These are phyloP conservation scores for Danio jaintianensis DNA, from an alignment of 2,797 vertebrate genomes.

Conservation along the genomic window DNA sequence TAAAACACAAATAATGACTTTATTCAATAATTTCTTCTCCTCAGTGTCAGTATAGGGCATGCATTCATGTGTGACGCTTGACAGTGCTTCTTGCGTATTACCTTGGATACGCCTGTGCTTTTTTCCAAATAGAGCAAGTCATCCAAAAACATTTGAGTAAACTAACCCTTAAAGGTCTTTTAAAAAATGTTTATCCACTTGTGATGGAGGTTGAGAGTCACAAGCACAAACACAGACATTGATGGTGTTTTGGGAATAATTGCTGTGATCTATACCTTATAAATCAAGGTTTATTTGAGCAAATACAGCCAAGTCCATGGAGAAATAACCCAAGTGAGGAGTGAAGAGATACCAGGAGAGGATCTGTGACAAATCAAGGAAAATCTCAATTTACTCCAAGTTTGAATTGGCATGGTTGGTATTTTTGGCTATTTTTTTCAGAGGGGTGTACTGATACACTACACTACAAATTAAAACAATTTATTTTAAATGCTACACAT, in stretches of 20 bases:
- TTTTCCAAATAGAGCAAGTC: no score
- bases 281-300: slow-evolving; percentile 26
- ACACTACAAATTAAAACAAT: no score
- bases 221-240: slow-evolving; percentile 14
- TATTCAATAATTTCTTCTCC: no score
- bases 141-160: no score
- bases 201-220: slow-evolving; percentile 3
- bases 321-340: slow-evolving; percentile 19
- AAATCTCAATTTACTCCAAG: neutral
- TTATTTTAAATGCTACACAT: neutral
- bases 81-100: no score
- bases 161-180: no score
- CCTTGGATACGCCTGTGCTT: no score
- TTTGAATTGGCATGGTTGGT: neutral
- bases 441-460: neutral
- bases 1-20: no score
- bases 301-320: slow-evolving; percentile 8
- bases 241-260: no score
- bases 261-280: neutral
- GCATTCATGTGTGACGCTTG: no score
- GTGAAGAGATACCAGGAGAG: neutral
- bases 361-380: neutral
- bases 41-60: no score
- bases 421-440: neutral
- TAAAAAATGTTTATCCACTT: neutral